Evolutionary conservation across 1,140 invertebrate species (phyloP).

Genomic region (Drosophila parvula): DNA sequence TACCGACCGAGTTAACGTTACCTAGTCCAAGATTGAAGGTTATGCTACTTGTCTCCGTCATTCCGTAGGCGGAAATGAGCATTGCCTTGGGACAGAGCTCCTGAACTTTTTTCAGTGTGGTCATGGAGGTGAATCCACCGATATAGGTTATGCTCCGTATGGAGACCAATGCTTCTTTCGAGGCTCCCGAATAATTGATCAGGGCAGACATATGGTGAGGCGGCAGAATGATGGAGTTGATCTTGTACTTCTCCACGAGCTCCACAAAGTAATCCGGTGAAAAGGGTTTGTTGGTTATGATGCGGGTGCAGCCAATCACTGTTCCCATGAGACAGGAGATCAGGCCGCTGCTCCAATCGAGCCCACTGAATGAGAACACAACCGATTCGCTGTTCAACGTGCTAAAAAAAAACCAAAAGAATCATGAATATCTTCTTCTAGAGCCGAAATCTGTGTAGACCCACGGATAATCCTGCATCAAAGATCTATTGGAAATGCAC

Average conservation of each 20-base stretch:
- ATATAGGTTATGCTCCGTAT: not conserved
- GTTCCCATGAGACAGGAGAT: not conserved
- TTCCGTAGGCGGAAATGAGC: conserved; percentile 1
- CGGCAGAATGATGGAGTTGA: not conserved
- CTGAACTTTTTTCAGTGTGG: conserved; percentile 1
- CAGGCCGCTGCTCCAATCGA: conserved; percentile 6
- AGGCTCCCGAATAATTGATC: not conserved
- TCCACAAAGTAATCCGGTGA: not conserved
- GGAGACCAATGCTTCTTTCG: not conserved
- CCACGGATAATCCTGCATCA: not conserved
- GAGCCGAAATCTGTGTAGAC: not conserved
- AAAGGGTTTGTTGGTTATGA: not conserved
- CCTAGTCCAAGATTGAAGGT: not conserved
- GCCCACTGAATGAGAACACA: conserved; percentile 8
- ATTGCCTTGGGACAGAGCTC: conserved; percentile 1
- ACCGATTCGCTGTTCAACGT: conserved; percentile 5
- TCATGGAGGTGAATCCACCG: conserved; percentile 4
- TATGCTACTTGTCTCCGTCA: conserved; percentile 5
- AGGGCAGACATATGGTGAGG: not conserved
- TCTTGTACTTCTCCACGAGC: conserved; percentile 3
- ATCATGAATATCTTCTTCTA: too few species aligned
- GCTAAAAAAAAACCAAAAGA: not conserved
- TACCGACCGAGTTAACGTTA: conserved; percentile 1
- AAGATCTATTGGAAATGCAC: not conserved
- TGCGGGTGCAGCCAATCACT: conserved; percentile 1